phyloP scores from a whole-genome alignment of 1,140 invertebrate genomes.

The Drosophila sulfurigaster region DNA sequence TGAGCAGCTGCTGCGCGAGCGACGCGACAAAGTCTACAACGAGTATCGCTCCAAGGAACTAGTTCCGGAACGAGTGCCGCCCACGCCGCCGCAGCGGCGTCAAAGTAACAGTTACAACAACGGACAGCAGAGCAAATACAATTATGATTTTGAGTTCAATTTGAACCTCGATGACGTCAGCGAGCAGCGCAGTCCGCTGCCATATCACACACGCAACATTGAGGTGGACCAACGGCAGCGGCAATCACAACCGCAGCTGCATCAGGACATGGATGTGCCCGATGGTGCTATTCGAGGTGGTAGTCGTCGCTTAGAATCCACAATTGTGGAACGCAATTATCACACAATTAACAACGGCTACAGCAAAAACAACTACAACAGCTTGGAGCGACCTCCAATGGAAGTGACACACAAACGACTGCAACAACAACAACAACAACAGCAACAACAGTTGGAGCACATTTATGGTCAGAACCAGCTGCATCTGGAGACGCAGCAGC shows the following conservation, averaged over 20 bases:
- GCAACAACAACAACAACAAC: conserved; percentile 32
- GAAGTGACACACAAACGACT: conserved; percentile 41
- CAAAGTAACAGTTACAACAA: neutral
- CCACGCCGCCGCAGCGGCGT: conserved; percentile 62
- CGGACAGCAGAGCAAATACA: conserved; percentile 61
- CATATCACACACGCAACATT: conserved; percentile 56
- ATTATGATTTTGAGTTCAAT: conserved; percentile 80
- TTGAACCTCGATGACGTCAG: conserved; percentile 65
- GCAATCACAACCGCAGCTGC: conserved; percentile 8
- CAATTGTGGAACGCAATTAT: conserved; percentile 83
- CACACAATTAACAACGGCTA: conserved; percentile 77
- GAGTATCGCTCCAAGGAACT: conserved; percentile 60
- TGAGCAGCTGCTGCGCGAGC: conserved; percentile 79
- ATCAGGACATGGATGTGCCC: conserved; percentile 66
- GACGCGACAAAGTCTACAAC: conserved; percentile 79
- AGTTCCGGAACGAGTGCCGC: conserved; percentile 54
- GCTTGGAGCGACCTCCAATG: conserved; percentile 36
- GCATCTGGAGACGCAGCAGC: conserved; percentile 63
- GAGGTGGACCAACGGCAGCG: conserved; percentile 56
- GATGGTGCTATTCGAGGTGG: conserved; percentile 59
- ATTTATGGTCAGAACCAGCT: conserved; percentile 75
- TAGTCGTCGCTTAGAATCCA: conserved; percentile 54
- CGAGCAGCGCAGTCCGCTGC: conserved; percentile 59
- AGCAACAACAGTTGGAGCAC: conserved; percentile 29
- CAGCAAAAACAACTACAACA: conserved; percentile 43